phyloP scores from a whole-genome alignment of 2,113 vertebrate species.

The Oreocharis arfaki region DNA sequence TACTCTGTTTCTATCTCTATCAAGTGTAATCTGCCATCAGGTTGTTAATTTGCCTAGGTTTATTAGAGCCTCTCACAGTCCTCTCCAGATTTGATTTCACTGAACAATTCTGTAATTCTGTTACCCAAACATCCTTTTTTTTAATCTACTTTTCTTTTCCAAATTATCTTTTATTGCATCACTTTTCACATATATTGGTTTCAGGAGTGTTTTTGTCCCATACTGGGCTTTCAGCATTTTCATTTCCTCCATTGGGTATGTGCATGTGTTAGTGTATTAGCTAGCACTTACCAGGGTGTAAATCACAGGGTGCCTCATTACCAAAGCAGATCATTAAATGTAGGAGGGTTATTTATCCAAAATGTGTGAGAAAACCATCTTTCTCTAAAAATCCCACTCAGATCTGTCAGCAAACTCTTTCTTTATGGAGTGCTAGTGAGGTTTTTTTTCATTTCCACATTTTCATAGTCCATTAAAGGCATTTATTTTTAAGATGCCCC shows the following conservation, averaged over 20 bases:
- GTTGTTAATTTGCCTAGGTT: conserved; percentile 1
- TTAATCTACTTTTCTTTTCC: not conserved
- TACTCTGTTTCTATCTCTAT: not conserved
- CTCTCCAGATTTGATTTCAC: not conserved
- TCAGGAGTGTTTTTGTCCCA: not conserved
- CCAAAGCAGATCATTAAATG: not conserved
- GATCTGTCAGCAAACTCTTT: not conserved
- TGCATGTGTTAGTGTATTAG: not conserved
- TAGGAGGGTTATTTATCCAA: not conserved
- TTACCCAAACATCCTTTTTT: not conserved
- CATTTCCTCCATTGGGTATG: not conserved
- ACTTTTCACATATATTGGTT: not conserved
- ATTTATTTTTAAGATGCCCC: not conserved
- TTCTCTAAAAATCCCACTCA: not conserved
- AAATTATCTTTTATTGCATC: not conserved
- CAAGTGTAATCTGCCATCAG: not conserved
- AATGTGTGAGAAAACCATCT: not conserved
- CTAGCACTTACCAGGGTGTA: not conserved
- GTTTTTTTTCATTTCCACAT: not conserved
- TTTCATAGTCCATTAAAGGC: not conserved
- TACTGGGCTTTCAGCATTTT: not conserved
- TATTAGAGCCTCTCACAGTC: not conserved
- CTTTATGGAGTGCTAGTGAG: not conserved
- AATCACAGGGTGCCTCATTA: not conserved
- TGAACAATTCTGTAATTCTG: not conserved